Base-by-base conservation (phyloP, 2,797 vertebrate species). In the Gymnopithys bicolor region DNA sequence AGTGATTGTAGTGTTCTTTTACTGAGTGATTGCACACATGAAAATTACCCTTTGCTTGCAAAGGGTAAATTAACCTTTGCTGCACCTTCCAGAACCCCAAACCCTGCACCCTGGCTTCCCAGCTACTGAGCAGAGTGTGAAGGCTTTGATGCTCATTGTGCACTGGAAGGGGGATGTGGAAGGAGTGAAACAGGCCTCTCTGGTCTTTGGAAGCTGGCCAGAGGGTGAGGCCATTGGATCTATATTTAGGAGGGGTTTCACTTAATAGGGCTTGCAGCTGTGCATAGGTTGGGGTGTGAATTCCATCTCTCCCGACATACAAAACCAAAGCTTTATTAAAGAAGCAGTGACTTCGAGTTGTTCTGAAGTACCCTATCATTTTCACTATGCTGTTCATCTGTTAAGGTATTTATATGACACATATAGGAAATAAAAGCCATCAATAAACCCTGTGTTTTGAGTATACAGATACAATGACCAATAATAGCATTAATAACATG, bases 351-450 rank as follows among this genome's bases (percentile, higher is more conserved):
- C 55, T 96, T 41, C 5, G 73, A 97, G 97, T 88, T n/a, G 13
- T 94, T 96, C 96, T 96, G 97, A 97, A 97, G 96, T 96, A 96
- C 89, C 92, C 93, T 95, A 89, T 97, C 97, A 96, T 97, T 97
- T 97, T 97, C 97, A 97, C 97, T 95, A 93, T 18, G 41, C 88
- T 95, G 93, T 90, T 96, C 96, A 96, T 95, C 96, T 97, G 97
- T 96, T 98, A 97, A 97, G 97, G 96, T 96, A 97, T 97, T 98
- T 97, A 97, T 96, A 94, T 97, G 95, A 90, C 94, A 95, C 96
- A 93, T 93, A 93, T 96, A 97, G 97, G 96, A 97, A 98, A 98
- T 96, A 97, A 97, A 97, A 97, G 83, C 71, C 67, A 95, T 91
- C 94, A 90, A 76, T 96, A 97, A 93, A 83, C 89, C 95, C 94